Evolutionary conservation across 2,888 invertebrate species (phyloP).

Genomic region (Andrena trimmerana): DNA sequence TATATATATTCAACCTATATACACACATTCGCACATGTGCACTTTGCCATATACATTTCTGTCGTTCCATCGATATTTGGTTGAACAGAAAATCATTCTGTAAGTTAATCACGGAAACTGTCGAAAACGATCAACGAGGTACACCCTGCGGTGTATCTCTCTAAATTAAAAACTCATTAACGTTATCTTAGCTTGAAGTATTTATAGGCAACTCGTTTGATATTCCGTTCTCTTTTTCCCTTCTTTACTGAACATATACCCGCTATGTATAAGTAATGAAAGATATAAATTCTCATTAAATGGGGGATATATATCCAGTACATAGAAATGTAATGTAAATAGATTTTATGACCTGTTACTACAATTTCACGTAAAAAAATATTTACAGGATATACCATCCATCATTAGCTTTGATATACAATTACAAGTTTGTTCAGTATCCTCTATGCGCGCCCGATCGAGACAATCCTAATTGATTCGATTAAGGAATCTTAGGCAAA

Average conservation of each 20-base stretch:
- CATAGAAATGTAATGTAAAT: constrained; percentile 39
- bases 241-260: constrained; percentile 53
- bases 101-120: constrained; percentile 39
- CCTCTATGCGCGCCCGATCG: background rate
- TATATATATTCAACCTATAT: constrained; percentile 73
- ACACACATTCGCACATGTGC: constrained; percentile 65
- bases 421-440: constrained; percentile 27
- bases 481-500: constrained; percentile 5
- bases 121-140: constrained; percentile 40
- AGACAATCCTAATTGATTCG: background rate
- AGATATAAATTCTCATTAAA: constrained; percentile 34
- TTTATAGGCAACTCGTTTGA: constrained; percentile 51
- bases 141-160: constrained; percentile 43
- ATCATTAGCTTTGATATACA: constrained; percentile 55
- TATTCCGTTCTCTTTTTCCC: constrained; percentile 11
- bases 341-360: constrained; percentile 39
- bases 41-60: constrained; percentile 61
- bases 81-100: constrained; percentile 50
- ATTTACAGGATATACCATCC: constrained; percentile 57
- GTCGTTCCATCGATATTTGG: constrained; percentile 47
- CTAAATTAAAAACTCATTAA: constrained; percentile 34
- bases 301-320: constrained; percentile 49
- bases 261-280: constrained; percentile 16
- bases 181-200: constrained; percentile 39
- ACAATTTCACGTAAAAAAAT: constrained; percentile 57